Evolutionary conservation across 2,113 vertebrate species (phyloP), one percentile per base, ranked within the genome.

Genomic region (Actinemys pallida): DNA sequence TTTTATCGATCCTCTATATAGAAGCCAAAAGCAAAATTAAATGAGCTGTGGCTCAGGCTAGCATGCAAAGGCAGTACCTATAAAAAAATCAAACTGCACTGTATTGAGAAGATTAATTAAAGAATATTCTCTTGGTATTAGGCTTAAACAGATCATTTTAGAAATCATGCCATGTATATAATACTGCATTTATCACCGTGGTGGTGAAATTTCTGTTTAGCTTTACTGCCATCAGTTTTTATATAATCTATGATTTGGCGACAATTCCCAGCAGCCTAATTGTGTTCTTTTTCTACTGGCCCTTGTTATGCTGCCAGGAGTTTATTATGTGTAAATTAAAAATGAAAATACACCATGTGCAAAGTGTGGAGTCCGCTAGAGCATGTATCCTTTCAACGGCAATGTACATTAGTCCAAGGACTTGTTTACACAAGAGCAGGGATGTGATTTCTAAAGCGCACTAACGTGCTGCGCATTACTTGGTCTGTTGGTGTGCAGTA

Each of bases 301-400:
- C 31, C 62, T 9, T 78, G 83, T 39, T 81, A 50, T 4, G 3
- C 8, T 91, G 20, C 53, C 56, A 83, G 72, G 49, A 88, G 31
- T 2, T 45, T 90, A 94, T 62, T 78, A 5, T 88, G 62, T 90
- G 92, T 90, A 94, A 95, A 90, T 95, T 93, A 92, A 95, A 96
- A 95, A 92, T 81, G 24, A 91, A 87, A 92, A 88, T 95, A 57
- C 10, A 88, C 16, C 4, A 42, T 81, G 42, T 85, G 52, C 78
- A 83, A 90, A 53, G 3, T 88, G 24, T 78, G 78, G 84, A 62
- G 52, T 84, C 56, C 88, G 3, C 8, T 65, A 59, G 45, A 84
- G 62, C 13, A 84, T 89, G 54, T 93, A 84, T 94, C 1, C 72
- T 93, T 93, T 89, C 57, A 90, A 90, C 22, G 62, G 39, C 31